Evolutionary conservation across 2,113 vertebrate species (phyloP).

Genomic region (Semicossyphus pulcher): DNA sequence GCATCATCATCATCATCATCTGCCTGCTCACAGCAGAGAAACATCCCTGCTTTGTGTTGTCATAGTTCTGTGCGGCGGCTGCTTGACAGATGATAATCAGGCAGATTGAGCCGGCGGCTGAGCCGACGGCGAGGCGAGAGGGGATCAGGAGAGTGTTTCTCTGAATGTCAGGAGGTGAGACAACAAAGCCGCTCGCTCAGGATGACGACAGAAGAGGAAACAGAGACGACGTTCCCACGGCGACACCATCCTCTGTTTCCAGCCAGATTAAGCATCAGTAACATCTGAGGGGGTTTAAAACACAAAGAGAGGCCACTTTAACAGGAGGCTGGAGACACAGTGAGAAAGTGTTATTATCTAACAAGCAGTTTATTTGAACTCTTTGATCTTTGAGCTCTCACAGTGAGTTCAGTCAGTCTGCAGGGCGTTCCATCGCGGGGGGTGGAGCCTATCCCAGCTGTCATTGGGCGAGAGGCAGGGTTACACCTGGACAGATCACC

Average conservation of each 20-base stretch:
- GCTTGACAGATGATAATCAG: slow-evolving; percentile 74
- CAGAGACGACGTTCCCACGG: background rate
- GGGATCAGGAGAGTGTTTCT: slow-evolving; percentile 22
- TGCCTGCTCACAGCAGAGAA: slow-evolving; percentile 13
- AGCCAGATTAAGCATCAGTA: background rate
- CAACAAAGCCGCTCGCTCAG: slow-evolving; percentile 18
- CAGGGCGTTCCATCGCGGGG: too few species aligned
- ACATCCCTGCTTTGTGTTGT: slow-evolving; percentile 47
- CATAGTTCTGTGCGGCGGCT: slow-evolving; percentile 58
- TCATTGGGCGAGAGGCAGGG: too few species aligned
- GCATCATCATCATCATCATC: slow-evolving; percentile 27
- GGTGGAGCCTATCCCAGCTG: too few species aligned
- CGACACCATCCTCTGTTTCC: background rate
- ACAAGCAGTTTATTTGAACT: too few species aligned
- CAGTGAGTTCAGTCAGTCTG: too few species aligned
- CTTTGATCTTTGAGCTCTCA: too few species aligned
- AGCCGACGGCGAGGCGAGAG: background rate
- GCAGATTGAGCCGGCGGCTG: slow-evolving; percentile 28
- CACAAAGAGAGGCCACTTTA: too few species aligned
- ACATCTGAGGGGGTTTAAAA: background rate
- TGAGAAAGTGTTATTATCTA: too few species aligned
- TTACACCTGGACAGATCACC: too few species aligned
- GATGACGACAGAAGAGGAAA: slow-evolving; percentile 32
- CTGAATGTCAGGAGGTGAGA: slow-evolving; percentile 27
- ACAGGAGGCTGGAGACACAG: background rate